These are phyloP conservation scores for Aurelia coerulea DNA, from an alignment of 30 jellyfish, hydroid and myxozoan genomes.

Conservation along the genomic window DNA sequence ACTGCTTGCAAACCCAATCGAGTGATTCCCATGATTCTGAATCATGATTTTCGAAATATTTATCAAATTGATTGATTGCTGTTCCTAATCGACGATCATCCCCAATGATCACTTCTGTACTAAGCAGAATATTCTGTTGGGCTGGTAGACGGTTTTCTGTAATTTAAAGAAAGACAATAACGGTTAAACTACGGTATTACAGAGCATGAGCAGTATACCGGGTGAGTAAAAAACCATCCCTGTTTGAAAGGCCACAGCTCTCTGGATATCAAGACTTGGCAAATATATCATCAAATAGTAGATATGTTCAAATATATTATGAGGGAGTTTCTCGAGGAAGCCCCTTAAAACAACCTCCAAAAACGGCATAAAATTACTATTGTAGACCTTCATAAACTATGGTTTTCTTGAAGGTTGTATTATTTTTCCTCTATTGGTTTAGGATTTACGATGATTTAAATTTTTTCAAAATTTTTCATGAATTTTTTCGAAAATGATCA, in stretches of 20 bases:
- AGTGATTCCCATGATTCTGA: slow-evolving; percentile 73
- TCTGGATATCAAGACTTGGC: not conserved
- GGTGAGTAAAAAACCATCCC: too few species aligned
- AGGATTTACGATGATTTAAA: too few species aligned
- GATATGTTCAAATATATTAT: too few species aligned
- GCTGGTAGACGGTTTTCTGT: slow-evolving; percentile 81
- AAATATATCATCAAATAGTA: not conserved
- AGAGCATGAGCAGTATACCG: too few species aligned
- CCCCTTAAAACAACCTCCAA: too few species aligned
- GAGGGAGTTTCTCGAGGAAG: too few species aligned
- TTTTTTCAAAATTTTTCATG: too few species aligned
- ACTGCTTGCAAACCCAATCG: slow-evolving; percentile 86
- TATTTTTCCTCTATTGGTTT: too few species aligned
- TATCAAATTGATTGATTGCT: slow-evolving; percentile 78
- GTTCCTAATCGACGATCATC: slow-evolving; percentile 57
- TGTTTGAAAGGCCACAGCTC: not conserved
- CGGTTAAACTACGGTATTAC: not conserved
- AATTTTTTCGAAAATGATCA: too few species aligned
- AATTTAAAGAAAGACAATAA: not conserved
- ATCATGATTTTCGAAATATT: slow-evolving; percentile 16
- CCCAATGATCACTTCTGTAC: slow-evolving; percentile 65
- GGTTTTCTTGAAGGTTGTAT: too few species aligned
- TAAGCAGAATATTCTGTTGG: slow-evolving; percentile 52
- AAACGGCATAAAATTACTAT: too few species aligned
- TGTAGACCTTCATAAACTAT: too few species aligned